Base-by-base conservation (phyloP, 2,888 invertebrate genomes). In the Lottia scabra region DNA sequence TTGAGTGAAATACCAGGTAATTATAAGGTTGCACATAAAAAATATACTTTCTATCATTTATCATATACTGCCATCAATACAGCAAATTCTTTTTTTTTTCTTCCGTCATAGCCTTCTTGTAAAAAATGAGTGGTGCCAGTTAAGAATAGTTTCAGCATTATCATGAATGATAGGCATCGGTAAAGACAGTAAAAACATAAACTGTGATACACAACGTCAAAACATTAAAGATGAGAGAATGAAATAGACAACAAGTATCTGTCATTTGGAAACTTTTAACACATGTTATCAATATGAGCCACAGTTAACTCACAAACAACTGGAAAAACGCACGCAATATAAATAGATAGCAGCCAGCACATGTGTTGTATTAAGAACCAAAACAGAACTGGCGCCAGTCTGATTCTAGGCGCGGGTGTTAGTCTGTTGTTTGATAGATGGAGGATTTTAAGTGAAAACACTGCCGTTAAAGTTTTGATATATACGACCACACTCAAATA, bases 381-480 rank as follows among this genome's bases (percentile, higher is more conserved):
- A 81, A 83, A 82, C 82, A 83, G 68, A 48, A 70, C 72, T 80
- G 83, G 82, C 81, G 83, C 83, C 83, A 80, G 68, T 38, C 70
- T 71, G 74, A 76, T 79, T 78, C 80, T 83, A 70, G 67, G 71
- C 65, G 73, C 68, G 75, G 71, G 70, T 73, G 77, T 72, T 76
- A 75, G 78, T 75, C 74, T 74, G 76, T 70, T 64, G 67, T 75
- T 26, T 73, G 75, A 74, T 46, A 74, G 76, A 77, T 74, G 65
- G 65, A 68, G 72, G 69, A 70, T 72, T 70, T 68, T 70, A 72
- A 73, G 76, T 62, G 73, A 74, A 80, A 78, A 80, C 76, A 76
- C 74, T 64, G 70, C 70, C 72, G 76, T 65, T 64, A 65, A 56
- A 23, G 56, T 56, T 56, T 68, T 30, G 56, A 56, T 56, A 56